Conservation (phyloP, 2,113 vertebrate genomes). For the Siphamia tubifer region DNA sequence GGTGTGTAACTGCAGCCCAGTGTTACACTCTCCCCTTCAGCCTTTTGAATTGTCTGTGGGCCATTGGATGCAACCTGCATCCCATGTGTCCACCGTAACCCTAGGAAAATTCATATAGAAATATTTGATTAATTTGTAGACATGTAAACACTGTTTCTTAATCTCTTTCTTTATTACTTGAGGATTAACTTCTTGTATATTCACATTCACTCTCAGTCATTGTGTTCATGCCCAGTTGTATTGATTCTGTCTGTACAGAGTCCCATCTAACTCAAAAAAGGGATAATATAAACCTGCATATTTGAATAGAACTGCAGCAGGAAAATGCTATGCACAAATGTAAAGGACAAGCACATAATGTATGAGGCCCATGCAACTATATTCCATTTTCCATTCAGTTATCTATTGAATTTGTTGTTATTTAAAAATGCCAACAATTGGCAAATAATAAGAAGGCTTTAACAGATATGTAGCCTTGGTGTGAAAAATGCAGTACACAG, state of each 20-base stretch:
- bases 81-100: constrained; percentile 14
- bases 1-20: constrained; percentile 83
- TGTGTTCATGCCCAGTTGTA: background rate
- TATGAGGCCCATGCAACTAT: too few species aligned
- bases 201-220: background rate
- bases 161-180: background rate
- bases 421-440: too few species aligned
- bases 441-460: too few species aligned
- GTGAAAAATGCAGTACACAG: too few species aligned
- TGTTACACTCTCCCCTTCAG: constrained; percentile 80
- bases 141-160: background rate
- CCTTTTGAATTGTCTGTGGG: constrained; percentile 78
- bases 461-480: too few species aligned
- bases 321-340: background rate
- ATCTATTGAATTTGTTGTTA: too few species aligned
- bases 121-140: background rate
- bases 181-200: background rate
- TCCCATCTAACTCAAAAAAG: background rate
- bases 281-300: background rate
- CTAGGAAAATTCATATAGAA: constrained; percentile 19
- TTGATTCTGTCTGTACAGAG: background rate
- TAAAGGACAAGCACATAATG: background rate
- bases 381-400: too few species aligned
- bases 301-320: background rate
- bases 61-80: constrained; percentile 68